Evolutionary conservation across 1,140 invertebrate genomes (phyloP).

Genomic region (Ceratosolen fusciceps): DNA sequence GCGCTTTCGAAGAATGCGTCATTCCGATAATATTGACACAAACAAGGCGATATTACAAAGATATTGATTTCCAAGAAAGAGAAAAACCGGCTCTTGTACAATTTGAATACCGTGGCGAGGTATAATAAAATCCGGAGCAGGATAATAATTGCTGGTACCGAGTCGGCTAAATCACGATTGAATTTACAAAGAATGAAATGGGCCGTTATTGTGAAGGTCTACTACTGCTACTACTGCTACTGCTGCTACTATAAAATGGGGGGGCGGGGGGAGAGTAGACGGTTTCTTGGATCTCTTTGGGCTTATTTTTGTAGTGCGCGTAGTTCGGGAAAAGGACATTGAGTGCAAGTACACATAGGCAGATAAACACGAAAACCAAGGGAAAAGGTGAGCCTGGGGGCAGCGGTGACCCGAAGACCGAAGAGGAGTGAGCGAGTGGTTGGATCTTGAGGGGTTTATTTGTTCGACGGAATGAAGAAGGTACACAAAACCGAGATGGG

Average conservation of each 20-base stretch:
- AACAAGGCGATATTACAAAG: not conserved
- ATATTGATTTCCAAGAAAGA: not conserved
- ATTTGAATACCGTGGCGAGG: not conserved
- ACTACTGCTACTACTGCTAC: too few species aligned
- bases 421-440: not conserved
- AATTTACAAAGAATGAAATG: constrained; percentile 28
- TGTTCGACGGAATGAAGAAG: constrained; percentile 19
- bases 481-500: not conserved
- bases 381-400: not conserved
- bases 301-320: not conserved
- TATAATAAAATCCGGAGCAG: not conserved
- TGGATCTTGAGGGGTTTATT: constrained; percentile 27
- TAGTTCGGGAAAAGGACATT: not conserved
- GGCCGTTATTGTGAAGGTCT: not conserved
- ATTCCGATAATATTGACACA: not conserved
- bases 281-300: not conserved
- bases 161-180: constrained; percentile 16
- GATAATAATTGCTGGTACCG: not conserved
- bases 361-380: not conserved
- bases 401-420: not conserved
- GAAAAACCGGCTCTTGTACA: not conserved
- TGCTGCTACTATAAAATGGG: too few species aligned
- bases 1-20: not conserved
- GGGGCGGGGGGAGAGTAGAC: not conserved
- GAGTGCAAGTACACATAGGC: too few species aligned